These are phyloP conservation scores for Lingula anatina DNA, from an alignment of 2,888 invertebrate species.

Conservation along the genomic window DNA sequence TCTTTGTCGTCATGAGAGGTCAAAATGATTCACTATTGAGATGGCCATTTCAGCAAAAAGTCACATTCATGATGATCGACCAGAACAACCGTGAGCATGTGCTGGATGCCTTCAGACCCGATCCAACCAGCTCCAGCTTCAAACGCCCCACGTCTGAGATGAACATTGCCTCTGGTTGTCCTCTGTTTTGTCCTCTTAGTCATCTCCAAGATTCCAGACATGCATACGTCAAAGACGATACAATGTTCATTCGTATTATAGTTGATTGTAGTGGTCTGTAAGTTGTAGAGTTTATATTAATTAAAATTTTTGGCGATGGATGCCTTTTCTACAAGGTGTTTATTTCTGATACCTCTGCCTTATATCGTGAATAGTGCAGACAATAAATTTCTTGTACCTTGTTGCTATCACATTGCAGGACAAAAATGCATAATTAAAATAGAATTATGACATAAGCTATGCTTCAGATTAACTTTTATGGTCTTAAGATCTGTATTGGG, in stretches of 20 bases:
- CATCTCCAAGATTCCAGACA: constrained; percentile 20
- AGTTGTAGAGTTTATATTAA: too few relatives aligned
- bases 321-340: too few relatives aligned
- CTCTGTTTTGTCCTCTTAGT: constrained; percentile 34
- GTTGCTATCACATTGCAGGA: too few relatives aligned
- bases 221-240: constrained; percentile 38
- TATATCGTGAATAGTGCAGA: too few relatives aligned
- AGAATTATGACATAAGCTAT: too few relatives aligned
- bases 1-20: constrained; percentile 45
- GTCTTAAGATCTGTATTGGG: too few relatives aligned
- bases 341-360: too few relatives aligned
- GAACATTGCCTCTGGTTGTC: constrained; percentile 51
- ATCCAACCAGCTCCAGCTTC: constrained; percentile 45
- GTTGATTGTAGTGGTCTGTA: constrained; percentile 17
- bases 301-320: too few relatives aligned
- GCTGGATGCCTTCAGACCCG: constrained; percentile 48
- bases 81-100: constrained; percentile 38
- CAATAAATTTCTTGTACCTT: too few relatives aligned
- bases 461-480: too few relatives aligned
- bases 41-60: constrained; percentile 46
- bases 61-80: constrained; percentile 45
- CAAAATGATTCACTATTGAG: constrained; percentile 38
- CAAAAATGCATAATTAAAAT: too few relatives aligned
- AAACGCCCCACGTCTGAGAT: constrained; percentile 43
- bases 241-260: constrained; percentile 35